phyloP scores from a whole-genome alignment of 2,888 invertebrate genomes.

The Volucella inanis region DNA sequence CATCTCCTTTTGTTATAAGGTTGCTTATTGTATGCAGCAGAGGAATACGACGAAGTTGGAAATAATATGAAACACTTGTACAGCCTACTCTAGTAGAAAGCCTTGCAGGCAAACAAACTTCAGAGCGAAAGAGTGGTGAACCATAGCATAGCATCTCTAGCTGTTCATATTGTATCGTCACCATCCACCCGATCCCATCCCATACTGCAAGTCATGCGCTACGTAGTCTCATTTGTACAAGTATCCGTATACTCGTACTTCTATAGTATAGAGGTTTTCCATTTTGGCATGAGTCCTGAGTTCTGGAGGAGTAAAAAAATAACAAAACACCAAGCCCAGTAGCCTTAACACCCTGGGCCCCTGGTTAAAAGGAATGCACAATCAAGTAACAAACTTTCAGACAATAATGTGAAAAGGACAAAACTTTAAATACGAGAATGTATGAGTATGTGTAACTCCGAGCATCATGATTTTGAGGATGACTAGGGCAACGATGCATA shows the following conservation, averaged over 20 bases:
- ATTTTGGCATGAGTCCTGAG: slow-evolving; percentile 54
- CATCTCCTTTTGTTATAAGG: slow-evolving; percentile 65
- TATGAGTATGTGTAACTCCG: slow-evolving; percentile 11
- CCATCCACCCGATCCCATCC: slow-evolving; percentile 1
- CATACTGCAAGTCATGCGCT: slow-evolving; percentile 60
- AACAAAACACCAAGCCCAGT: slow-evolving; percentile 23
- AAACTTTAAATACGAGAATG: slow-evolving; percentile 13
- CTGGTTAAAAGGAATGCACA: slow-evolving; percentile 39
- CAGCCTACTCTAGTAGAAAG: slow-evolving; percentile 52
- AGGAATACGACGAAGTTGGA: slow-evolving; percentile 2
- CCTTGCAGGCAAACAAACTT: slow-evolving; percentile 53
- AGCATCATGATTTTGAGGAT: slow-evolving; percentile 45
- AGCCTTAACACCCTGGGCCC: slow-evolving; percentile 46
- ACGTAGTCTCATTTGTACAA: slow-evolving; percentile 18
- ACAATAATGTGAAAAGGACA: slow-evolving; percentile 54
- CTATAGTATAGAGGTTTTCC: slow-evolving; percentile 31
- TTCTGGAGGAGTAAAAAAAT: slow-evolving; percentile 35
- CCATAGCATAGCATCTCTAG: slow-evolving; percentile 27
- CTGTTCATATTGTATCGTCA: neutral
- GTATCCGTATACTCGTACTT: slow-evolving; percentile 40
- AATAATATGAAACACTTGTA: slow-evolving; percentile 70
- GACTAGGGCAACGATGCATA: slow-evolving; percentile 21
- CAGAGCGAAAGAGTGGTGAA: slow-evolving; percentile 27
- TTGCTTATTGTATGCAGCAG: slow-evolving; percentile 23
- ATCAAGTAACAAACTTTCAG: slow-evolving; percentile 62